Conservation (phyloP, 1,140 invertebrate genomes). For the Pomacea maculata region DNA sequence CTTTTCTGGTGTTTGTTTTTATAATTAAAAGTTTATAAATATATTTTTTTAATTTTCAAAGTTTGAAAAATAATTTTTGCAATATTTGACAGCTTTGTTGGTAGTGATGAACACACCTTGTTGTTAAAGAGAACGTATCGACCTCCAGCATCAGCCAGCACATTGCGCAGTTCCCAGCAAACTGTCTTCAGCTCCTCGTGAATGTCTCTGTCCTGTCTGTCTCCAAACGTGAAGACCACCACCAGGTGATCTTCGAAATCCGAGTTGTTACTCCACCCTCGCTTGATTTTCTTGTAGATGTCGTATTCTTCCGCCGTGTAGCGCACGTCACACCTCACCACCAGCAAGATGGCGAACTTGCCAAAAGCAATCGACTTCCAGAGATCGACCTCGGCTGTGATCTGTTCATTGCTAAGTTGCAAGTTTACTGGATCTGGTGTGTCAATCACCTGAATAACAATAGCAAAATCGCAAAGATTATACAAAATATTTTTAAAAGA, state of each 20-base stretch:
- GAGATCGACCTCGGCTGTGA: neutral
- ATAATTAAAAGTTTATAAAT: too few species aligned
- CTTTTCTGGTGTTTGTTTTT: too few species aligned
- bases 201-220: neutral
- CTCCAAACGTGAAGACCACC: neutral
- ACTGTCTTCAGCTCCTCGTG: neutral
- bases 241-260: neutral
- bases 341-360: neutral
- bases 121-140: neutral
- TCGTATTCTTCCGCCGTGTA: neutral
- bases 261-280: neutral
- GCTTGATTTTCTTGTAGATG: neutral
- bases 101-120: too few species aligned
- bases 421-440: neutral
- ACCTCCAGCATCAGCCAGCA: neutral
- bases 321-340: neutral
- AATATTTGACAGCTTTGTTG: too few species aligned
- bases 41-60: too few species aligned
- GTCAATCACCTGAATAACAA: neutral
- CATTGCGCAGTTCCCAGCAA: neutral
- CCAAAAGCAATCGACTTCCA: neutral
- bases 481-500: too few species aligned
- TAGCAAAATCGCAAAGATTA: too few species aligned
- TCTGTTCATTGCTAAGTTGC: neutral
- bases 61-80: too few species aligned